These are phyloP conservation scores for Onychomys torridus DNA, from an alignment of 2,797 vertebrate species.

Conservation along the genomic window DNA sequence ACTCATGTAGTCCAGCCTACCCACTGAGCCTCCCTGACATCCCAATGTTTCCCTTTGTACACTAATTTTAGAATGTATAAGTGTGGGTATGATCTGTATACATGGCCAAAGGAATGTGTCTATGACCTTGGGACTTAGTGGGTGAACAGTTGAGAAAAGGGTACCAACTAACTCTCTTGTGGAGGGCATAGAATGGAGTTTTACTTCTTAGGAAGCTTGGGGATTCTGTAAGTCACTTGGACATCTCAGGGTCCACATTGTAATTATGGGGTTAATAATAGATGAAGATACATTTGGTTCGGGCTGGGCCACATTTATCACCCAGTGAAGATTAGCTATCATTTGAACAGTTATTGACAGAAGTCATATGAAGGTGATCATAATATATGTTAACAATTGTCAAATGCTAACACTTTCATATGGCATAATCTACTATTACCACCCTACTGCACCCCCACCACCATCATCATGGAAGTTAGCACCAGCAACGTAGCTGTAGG, in stretches of 20 bases:
- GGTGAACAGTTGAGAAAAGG: not conserved
- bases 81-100: not conserved
- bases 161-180: not conserved
- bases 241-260: not conserved
- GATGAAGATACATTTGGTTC: not conserved
- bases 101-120: not conserved
- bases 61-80: not conserved
- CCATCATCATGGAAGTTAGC: not conserved
- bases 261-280: not conserved
- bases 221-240: not conserved
- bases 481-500: no score
- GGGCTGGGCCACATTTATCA: fast-evolving
- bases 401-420: not conserved
- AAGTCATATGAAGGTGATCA: not conserved
- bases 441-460: no score
- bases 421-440: not conserved
- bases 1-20: not conserved
- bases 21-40: not conserved
- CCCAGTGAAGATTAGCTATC: not conserved
- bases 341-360: not conserved
- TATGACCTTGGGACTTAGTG: not conserved
- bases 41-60: not conserved
- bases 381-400: not conserved
- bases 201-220: not conserved
- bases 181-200: not conserved